Evolutionary conservation across 64 coral and sea anemone genomes (phyloP).

Genomic region (Porites lutea): DNA sequence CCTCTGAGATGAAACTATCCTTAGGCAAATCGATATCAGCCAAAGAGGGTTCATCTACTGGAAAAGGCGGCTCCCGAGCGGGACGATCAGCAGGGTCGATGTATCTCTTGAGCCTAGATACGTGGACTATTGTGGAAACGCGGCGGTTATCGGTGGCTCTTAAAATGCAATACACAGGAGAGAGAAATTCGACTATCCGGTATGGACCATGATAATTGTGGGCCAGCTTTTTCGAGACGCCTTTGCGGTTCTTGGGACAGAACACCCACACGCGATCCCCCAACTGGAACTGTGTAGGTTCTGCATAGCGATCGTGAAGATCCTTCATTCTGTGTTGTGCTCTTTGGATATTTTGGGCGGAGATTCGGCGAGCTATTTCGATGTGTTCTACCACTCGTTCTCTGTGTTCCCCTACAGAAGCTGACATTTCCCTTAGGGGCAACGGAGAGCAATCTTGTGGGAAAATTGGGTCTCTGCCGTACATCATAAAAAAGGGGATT

Average conservation of each 20-base stretch:
- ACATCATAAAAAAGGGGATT: constrained; percentile 58
- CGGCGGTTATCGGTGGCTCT: neutral
- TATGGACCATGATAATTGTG: constrained; percentile 47
- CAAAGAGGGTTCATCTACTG: neutral
- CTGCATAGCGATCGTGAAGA: constrained; percentile 12
- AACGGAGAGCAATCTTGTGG: constrained; percentile 16
- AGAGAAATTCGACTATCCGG: neutral
- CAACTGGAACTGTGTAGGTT: constrained; percentile 1
- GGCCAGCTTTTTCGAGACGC: constrained; percentile 18
- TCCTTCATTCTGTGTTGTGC: constrained; percentile 50
- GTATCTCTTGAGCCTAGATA: constrained; percentile 27
- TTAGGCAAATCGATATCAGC: neutral
- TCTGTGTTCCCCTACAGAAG: constrained; percentile 60
- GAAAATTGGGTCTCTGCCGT: constrained; percentile 19
- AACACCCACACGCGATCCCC: constrained; percentile 60
- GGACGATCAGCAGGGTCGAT: constrained; percentile 13
- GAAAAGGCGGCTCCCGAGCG: neutral
- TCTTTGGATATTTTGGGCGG: constrained; percentile 39
- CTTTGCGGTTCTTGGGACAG: neutral
- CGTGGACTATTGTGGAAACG: neutral
- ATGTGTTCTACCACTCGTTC: constrained; percentile 33
- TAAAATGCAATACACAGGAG: constrained; percentile 4
- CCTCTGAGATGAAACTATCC: neutral
- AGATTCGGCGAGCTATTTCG: constrained; percentile 29
- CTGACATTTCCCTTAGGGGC: constrained; percentile 29